Evolutionary conservation across 2,888 invertebrate species (phyloP).

Genomic region (Apocheima hispidaria): DNA sequence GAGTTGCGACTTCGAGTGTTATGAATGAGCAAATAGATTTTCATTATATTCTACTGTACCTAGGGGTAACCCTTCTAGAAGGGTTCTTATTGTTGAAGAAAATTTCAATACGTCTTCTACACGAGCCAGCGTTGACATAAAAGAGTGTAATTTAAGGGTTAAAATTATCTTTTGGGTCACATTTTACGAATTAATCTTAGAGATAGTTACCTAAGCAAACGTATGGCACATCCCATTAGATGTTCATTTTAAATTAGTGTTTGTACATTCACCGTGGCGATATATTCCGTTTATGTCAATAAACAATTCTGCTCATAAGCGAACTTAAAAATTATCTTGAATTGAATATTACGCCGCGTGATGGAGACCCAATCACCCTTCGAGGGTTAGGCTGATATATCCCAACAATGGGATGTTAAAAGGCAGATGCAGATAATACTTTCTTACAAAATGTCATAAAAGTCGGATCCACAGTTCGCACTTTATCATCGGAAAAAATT

Average conservation of each 20-base stretch:
- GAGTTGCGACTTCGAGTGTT: conserved; percentile 59
- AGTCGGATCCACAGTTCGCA: too few species aligned
- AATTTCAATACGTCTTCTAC: conserved; percentile 32
- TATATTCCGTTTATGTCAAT: conserved; percentile 19
- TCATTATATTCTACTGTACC: conserved; percentile 43
- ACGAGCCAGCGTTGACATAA: conserved; percentile 10
- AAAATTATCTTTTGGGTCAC: conserved; percentile 31
- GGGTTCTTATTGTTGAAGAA: conserved; percentile 45
- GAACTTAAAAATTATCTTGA: too few species aligned
- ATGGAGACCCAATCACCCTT: too few species aligned
- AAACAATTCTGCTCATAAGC: conserved; percentile 11
- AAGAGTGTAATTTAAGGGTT: conserved; percentile 21
- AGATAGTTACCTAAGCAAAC: conserved; percentile 29
- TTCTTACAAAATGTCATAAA: too few species aligned
- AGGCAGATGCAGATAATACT: too few species aligned
- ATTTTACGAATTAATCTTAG: conserved; percentile 18
- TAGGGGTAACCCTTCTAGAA: too few species aligned
- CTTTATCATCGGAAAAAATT: too few species aligned
- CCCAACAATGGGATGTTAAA: too few species aligned
- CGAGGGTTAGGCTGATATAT: too few species aligned
- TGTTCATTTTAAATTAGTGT: conserved; percentile 22
- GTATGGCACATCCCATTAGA: conserved; percentile 14
- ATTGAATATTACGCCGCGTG: too few species aligned
- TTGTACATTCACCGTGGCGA: conserved; percentile 2
- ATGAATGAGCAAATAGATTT: conserved; percentile 63